phyloP scores from a whole-genome alignment of 92 coral and sea anemone species.

The Parazoanthus swiftii region DNA sequence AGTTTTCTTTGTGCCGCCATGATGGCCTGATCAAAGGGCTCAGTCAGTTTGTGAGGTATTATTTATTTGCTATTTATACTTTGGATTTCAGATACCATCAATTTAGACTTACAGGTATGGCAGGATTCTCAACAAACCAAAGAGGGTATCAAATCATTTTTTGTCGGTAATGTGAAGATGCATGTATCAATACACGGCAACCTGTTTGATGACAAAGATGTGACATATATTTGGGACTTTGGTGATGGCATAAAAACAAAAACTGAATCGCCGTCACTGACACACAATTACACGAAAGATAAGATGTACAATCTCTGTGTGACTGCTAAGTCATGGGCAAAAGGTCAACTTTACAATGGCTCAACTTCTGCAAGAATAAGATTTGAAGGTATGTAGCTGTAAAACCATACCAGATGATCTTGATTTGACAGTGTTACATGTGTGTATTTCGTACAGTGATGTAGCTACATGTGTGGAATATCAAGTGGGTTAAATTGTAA shows the following conservation, averaged over 20 bases:
- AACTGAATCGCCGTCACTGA: slow-evolving; percentile 15
- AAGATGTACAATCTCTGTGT: slow-evolving; percentile 44
- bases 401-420: background rate
- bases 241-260: slow-evolving; percentile 58
- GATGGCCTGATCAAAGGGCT: too few species aligned
- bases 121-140: slow-evolving; percentile 3
- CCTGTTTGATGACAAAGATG: slow-evolving; percentile 34
- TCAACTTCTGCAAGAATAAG: slow-evolving; percentile 1
- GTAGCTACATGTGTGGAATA: too few species aligned
- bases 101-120: slow-evolving; percentile 31
- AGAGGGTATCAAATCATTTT: background rate
- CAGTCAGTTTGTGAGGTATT: too few species aligned
- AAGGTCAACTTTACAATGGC: slow-evolving; percentile 50
- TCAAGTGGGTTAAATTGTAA: too few species aligned
- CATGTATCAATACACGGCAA: slow-evolving; percentile 46
- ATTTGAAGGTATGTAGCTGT: slow-evolving; percentile 1
- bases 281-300: slow-evolving; percentile 57
- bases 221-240: slow-evolving; percentile 67
- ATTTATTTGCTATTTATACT: too few species aligned
- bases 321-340: slow-evolving; percentile 40
- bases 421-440: too few species aligned
- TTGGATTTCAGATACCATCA: slow-evolving; percentile 53
- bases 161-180: slow-evolving; percentile 60
- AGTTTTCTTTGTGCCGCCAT: too few species aligned
- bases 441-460: too few species aligned